Conservation (phyloP, 2,113 vertebrate genomes). For the Seriola dumerili region DNA sequence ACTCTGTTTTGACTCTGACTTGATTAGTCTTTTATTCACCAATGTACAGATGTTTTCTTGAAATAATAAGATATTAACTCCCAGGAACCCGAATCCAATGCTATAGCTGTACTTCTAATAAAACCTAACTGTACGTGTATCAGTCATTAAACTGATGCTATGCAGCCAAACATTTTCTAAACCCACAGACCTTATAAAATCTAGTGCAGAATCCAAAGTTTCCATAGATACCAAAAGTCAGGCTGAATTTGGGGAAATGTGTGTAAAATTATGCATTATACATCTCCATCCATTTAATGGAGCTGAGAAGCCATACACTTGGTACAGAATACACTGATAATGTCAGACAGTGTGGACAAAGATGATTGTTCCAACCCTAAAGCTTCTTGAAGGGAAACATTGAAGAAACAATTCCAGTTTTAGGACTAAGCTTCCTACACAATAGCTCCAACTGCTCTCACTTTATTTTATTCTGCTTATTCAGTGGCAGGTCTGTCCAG, state of each 20-base stretch:
- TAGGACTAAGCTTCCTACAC: background rate
- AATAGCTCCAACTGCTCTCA: background rate
- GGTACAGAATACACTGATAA: background rate
- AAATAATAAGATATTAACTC: background rate
- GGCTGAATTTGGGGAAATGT: background rate
- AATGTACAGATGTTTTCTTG: background rate
- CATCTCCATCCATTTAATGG: background rate
- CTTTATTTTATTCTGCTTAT: constrained; percentile 13
- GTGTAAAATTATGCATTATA: background rate
- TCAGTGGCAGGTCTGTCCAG: constrained; percentile 83
- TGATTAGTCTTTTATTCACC: background rate
- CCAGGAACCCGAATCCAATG: background rate
- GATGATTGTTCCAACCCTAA: background rate
- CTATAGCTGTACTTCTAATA: too few species aligned
- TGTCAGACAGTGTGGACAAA: background rate
- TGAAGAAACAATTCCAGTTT: background rate
- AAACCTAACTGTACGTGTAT: background rate
- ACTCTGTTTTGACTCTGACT: background rate
- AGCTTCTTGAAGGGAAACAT: background rate
- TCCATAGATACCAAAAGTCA: background rate
- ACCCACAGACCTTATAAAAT: background rate
- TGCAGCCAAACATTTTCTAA: background rate
- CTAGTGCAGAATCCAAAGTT: background rate
- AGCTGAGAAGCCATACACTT: background rate
- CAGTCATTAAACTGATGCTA: background rate